A percentile compares a stretch with the other conserved stretches of the same genome.
Evolutionary conservation across 2,113 vertebrate species (phyloP).

Genomic region (Leptodactylus fuscus): DNA sequence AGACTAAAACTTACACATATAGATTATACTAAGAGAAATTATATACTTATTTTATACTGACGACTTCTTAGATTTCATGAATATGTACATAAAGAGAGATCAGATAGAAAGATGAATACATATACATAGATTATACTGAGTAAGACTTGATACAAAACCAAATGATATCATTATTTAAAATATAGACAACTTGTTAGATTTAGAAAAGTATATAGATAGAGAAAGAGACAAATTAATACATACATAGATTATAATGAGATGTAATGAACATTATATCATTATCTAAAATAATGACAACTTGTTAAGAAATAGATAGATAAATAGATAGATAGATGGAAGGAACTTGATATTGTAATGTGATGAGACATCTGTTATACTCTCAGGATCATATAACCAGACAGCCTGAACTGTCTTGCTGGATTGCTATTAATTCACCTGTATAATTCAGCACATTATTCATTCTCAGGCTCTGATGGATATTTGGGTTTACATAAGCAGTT

Average conservation of each 20-base stretch:
- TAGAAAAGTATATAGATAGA: background rate
- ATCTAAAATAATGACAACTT: too few species aligned
- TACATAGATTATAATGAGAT: background rate
- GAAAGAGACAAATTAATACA: background rate
- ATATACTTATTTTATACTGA: too few species aligned
- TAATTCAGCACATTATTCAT: background rate
- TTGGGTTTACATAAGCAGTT: background rate
- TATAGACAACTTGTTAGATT: background rate
- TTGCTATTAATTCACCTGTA: constrained; percentile 9
- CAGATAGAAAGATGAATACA: background rate
- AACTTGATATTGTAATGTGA: background rate
- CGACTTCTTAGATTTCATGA: too few species aligned
- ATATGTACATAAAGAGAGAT: background rate
- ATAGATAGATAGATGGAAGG: background rate
- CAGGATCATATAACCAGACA: background rate
- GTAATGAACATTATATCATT: background rate
- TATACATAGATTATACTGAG: background rate
- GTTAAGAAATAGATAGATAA: background rate
- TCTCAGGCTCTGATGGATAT: background rate
- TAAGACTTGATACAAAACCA: too few species aligned
- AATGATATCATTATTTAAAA: background rate
- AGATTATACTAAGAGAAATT: background rate
- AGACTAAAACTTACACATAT: too few species aligned
- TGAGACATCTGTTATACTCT: background rate
- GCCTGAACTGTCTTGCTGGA: background rate